These are phyloP conservation scores for Choloepus didactylus DNA, from an alignment of 2,797 vertebrate genomes.

Conservation along the genomic window DNA sequence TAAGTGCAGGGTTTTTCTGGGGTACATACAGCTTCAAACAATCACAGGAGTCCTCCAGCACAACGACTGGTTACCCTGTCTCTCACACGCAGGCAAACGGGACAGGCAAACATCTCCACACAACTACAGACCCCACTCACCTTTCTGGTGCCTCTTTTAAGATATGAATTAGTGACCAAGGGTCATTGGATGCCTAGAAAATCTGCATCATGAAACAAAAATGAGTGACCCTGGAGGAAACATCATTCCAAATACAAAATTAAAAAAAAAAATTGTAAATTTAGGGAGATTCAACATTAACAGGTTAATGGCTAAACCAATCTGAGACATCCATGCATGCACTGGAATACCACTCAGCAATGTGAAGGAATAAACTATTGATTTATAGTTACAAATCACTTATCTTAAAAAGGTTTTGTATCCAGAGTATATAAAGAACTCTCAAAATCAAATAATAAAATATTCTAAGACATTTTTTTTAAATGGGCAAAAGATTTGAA, in stretches of 20 bases:
- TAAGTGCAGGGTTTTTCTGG: too few species aligned
- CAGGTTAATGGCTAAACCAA: background rate
- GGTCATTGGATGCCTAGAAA: background rate
- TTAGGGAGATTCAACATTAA: rapidly evolving
- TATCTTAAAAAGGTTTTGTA: background rate
- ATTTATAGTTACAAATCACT: rapidly evolving
- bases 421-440: background rate
- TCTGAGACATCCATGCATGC: rapidly evolving
- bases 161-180: background rate
- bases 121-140: too few species aligned
- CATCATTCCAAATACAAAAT: background rate
- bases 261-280: background rate
- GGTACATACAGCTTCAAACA: too few species aligned
- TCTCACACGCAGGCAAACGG: rapidly evolving
- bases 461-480: background rate
- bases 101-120: rapidly evolving
- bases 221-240: background rate
- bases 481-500: background rate
- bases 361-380: rapidly evolving
- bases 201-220: background rate
- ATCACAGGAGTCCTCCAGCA: too few species aligned
- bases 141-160: background rate
- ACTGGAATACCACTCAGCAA: rapidly evolving
- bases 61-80: background rate
- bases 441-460: background rate